phyloP scores from a whole-genome alignment of 2,113 vertebrate species.

The Diadophis punctatus region DNA sequence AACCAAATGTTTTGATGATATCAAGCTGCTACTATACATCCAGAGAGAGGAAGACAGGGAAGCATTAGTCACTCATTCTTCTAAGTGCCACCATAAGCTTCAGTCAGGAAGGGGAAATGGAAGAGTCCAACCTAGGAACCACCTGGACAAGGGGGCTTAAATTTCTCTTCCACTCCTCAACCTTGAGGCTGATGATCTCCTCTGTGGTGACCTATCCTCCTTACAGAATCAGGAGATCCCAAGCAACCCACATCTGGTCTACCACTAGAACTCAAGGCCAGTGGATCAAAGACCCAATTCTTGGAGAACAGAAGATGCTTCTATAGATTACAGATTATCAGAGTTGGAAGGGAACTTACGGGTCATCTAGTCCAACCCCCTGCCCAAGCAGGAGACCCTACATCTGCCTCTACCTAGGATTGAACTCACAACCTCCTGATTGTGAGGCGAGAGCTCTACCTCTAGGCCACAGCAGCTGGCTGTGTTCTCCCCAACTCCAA shows the following conservation, averaged over 20 bases:
- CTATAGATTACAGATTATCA: too few species aligned
- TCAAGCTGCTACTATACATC: not conserved
- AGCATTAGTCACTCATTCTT: not conserved
- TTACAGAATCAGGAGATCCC: not conserved
- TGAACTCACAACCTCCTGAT: too few species aligned
- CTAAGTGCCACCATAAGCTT: not conserved
- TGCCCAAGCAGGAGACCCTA: too few species aligned
- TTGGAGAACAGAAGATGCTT: not conserved
- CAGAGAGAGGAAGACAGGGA: not conserved
- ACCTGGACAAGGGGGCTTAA: not conserved
- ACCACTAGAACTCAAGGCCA: not conserved
- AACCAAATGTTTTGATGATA: not conserved
- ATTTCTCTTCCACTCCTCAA: not conserved
- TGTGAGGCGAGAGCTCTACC: too few species aligned
- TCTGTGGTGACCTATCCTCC: not conserved
- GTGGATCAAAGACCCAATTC: not conserved
- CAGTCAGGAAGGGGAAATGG: not conserved
- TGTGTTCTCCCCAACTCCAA: too few species aligned
- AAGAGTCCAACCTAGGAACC: not conserved
- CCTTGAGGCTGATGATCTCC: not conserved
- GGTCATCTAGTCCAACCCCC: too few species aligned
- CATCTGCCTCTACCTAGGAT: too few species aligned
- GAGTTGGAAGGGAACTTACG: too few species aligned
- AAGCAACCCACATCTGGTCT: not conserved
- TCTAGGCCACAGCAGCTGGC: too few species aligned